Evolutionary conservation across 2,888 invertebrate genomes (phyloP).

Genomic region (Orthosia gothica): DNA sequence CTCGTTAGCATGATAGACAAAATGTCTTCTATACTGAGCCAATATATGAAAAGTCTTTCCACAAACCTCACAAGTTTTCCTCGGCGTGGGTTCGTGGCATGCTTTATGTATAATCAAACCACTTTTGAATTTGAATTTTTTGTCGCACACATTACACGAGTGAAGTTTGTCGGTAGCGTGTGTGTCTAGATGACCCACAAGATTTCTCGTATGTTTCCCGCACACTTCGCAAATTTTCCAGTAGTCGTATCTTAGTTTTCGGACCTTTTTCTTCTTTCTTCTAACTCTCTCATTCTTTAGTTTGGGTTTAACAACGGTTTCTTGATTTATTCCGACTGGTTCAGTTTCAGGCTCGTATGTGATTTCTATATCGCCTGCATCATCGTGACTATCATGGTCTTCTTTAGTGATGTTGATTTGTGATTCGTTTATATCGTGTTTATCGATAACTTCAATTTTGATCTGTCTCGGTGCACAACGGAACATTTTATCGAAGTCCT

Average conservation of each 20-base stretch:
- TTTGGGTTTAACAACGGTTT: constrained; percentile 64
- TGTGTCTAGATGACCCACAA: constrained; percentile 85
- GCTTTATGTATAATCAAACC: constrained; percentile 87
- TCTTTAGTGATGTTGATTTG: constrained; percentile 58
- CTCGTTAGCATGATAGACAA: constrained; percentile 90
- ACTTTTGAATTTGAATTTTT: constrained; percentile 89
- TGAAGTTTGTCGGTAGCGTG: constrained; percentile 85
- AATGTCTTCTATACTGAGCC: constrained; percentile 89
- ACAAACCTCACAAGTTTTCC: constrained; percentile 90
- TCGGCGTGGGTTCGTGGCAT: constrained; percentile 86
- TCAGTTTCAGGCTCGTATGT: constrained; percentile 66
- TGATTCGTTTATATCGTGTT: constrained; percentile 57
- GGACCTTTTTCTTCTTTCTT: constrained; percentile 73
- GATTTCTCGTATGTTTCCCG: constrained; percentile 86
- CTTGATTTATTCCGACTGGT: constrained; percentile 47
- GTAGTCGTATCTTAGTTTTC: constrained; percentile 84
- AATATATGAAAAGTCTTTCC: constrained; percentile 90
- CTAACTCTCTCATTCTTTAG: constrained; percentile 63
- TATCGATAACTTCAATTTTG: constrained; percentile 79
- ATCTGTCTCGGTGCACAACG: constrained; percentile 72
- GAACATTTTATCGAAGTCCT: constrained; percentile 81
- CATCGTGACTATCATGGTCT: constrained; percentile 63
- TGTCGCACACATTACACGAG: constrained; percentile 87
- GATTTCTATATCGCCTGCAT: constrained; percentile 69
- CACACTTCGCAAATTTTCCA: constrained; percentile 89